A percentile compares a stretch with the other conserved stretches of the same genome.
phyloP scores from a whole-genome alignment of 2,888 invertebrate genomes.

The Catocala nupta region DNA sequence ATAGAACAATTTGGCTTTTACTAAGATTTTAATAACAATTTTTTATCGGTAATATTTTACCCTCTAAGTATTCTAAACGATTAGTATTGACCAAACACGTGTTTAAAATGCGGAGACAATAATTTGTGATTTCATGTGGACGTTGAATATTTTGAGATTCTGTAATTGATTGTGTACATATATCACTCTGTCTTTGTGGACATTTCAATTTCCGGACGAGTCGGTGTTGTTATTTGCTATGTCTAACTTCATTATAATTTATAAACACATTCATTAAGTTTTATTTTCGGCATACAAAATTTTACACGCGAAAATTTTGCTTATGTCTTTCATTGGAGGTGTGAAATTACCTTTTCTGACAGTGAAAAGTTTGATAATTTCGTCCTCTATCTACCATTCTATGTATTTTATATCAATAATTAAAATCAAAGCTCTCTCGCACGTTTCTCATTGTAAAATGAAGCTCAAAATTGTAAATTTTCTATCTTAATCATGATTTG shows the following conservation, averaged over 20 bases:
- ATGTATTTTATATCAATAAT: slow-evolving; percentile 33
- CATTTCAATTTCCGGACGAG: slow-evolving; percentile 21
- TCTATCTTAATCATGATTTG: slow-evolving; percentile 74
- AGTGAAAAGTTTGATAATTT: slow-evolving; percentile 77
- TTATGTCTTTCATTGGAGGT: slow-evolving; percentile 67
- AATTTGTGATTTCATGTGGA: slow-evolving; percentile 48
- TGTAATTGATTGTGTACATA: slow-evolving; percentile 29
- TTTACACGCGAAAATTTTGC: slow-evolving; percentile 80
- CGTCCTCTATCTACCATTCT: slow-evolving; percentile 54
- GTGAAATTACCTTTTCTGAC: slow-evolving; percentile 75
- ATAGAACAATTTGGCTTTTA: slow-evolving; percentile 42
- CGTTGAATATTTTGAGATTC: slow-evolving; percentile 36
- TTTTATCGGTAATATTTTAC: slow-evolving; percentile 47
- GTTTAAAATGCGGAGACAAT: slow-evolving; percentile 56
- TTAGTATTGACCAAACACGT: slow-evolving; percentile 54
- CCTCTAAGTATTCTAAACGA: slow-evolving; percentile 37
- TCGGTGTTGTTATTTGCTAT: slow-evolving; percentile 8
- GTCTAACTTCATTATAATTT: slow-evolving; percentile 28
- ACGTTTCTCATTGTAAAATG: slow-evolving; percentile 56
- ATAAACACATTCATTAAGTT: slow-evolving; percentile 18
- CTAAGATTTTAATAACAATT: slow-evolving; percentile 43
- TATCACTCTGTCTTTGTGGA: slow-evolving; percentile 7
- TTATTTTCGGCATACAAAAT: slow-evolving; percentile 74
- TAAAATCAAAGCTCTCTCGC: slow-evolving; percentile 68
- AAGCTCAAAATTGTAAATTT: slow-evolving; percentile 66